phyloP scores from a whole-genome alignment of 2,888 invertebrate genomes.

The Alloplasta piceator region DNA sequence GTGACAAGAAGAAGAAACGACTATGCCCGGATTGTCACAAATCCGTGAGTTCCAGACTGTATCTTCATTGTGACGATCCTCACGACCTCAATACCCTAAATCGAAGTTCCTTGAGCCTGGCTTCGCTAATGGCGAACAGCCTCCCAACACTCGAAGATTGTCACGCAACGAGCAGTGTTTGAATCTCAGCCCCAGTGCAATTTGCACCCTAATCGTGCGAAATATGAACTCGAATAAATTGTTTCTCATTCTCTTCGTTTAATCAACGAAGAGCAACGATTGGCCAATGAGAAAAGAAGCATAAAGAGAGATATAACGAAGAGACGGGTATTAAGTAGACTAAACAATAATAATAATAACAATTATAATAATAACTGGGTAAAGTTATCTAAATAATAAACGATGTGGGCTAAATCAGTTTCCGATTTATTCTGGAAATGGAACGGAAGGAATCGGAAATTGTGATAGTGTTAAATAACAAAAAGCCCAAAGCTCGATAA shows the following conservation, averaged over 20 bases:
- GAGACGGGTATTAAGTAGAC: constrained; percentile 39
- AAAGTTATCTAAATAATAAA: constrained; percentile 44
- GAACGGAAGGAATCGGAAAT: constrained; percentile 36
- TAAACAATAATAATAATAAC: constrained; percentile 52
- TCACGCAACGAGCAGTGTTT: constrained; percentile 82
- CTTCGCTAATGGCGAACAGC: constrained; percentile 82
- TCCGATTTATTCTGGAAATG: constrained; percentile 25
- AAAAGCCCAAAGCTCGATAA: constrained; percentile 29
- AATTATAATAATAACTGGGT: constrained; percentile 50
- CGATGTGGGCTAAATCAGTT: constrained; percentile 40
- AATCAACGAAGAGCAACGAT: constrained; percentile 13
- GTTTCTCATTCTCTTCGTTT: constrained; percentile 17
- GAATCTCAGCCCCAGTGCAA: constrained; percentile 53
- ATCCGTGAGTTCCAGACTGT: constrained; percentile 87
- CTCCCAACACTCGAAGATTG: constrained; percentile 81
- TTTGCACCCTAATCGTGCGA: constrained; percentile 7
- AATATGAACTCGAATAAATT: constrained; percentile 55
- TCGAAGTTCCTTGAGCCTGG: constrained; percentile 84
- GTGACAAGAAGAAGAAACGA: constrained; percentile 87
- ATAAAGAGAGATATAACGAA: constrained; percentile 20
- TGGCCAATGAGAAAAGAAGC: constrained; percentile 6
- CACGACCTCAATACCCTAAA: constrained; percentile 81
- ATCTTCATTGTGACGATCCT: constrained; percentile 85
- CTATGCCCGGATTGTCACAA: constrained; percentile 90
- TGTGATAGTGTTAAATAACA: constrained; percentile 44